These are phyloP conservation scores for Spilarctia lutea DNA, from an alignment of 2,888 invertebrate species.

Conservation along the genomic window DNA sequence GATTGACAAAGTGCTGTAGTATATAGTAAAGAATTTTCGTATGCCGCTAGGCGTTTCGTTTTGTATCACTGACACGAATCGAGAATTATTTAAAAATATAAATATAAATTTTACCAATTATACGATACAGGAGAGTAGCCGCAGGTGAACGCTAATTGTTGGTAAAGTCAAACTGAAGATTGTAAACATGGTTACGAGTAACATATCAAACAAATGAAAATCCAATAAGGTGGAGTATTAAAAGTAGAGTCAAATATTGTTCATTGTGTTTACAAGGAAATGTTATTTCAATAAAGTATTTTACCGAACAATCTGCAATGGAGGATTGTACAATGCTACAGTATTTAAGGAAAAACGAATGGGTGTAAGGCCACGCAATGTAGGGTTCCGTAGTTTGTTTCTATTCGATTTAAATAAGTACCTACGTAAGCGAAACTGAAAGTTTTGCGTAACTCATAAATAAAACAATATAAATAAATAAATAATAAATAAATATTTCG, in stretches of 20 bases:
- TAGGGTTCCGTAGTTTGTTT: background rate
- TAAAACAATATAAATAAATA: too few species aligned
- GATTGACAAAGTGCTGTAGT: background rate
- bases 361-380: background rate
- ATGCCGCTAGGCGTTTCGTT: background rate
- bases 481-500: too few species aligned
- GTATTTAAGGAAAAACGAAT: too few species aligned
- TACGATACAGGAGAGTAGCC: background rate
- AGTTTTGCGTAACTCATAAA: too few species aligned
- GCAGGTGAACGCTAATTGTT: background rate
- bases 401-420: background rate
- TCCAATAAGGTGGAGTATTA: background rate
- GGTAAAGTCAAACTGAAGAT: background rate
- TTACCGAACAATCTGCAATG: background rate
- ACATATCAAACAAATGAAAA: background rate
- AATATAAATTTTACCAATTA: background rate
- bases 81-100: background rate
- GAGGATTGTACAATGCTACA: background rate
- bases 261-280: background rate
- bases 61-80: background rate
- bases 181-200: background rate
- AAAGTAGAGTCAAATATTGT: background rate
- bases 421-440: too few species aligned
- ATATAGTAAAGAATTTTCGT: background rate
- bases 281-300: background rate